Evolutionary conservation across 2,888 invertebrate species (phyloP).

Genomic region (Hydropsyche betteni): DNA sequence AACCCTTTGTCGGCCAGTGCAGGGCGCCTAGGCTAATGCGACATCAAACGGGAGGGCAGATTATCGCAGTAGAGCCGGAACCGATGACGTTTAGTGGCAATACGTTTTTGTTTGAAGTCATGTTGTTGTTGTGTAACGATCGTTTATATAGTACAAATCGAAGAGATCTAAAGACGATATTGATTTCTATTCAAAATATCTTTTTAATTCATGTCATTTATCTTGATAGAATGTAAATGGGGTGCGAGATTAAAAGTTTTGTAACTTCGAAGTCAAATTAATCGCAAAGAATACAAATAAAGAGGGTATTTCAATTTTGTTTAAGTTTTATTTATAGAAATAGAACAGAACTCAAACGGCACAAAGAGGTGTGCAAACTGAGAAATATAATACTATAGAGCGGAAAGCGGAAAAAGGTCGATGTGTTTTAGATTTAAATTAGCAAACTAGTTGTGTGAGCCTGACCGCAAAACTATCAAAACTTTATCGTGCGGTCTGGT

Average conservation of each 20-base stretch:
- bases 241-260: no score
- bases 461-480: conserved; percentile 32
- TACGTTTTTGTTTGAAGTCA: no score
- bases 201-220: no score
- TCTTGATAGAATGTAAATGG: no score
- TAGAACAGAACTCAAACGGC: no score
- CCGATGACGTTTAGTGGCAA: no score
- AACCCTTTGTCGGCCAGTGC: conserved; percentile 19
- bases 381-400: neutral
- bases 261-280: no score
- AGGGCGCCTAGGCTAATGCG: conserved; percentile 6
- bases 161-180: no score
- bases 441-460: conserved; percentile 32
- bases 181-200: no score
- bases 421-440: conserved; percentile 33
- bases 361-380: neutral
- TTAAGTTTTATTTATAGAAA: neutral
- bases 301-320: neutral
- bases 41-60: conserved; percentile 1
- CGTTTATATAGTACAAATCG: no score
- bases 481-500: conserved; percentile 29
- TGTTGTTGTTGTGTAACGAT: no score
- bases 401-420: conserved; percentile 17
- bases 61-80: neutral
- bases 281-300: no score